These are phyloP conservation scores for Antennarius maculatus DNA, from an alignment of 2,797 vertebrate species.

Conservation along the genomic window DNA sequence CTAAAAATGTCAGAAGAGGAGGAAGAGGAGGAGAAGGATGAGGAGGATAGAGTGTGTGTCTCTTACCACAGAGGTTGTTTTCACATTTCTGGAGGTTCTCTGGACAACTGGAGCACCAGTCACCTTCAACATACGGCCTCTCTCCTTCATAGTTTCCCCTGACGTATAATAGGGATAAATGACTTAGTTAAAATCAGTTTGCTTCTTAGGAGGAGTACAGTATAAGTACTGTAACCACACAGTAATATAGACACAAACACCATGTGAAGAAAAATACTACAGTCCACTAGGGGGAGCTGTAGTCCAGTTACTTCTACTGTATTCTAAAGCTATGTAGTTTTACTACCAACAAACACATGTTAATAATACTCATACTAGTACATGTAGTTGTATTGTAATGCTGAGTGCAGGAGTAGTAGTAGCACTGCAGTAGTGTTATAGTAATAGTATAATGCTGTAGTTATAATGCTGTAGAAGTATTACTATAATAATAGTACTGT, in stretches of 20 bases:
- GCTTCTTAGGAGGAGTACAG: too few relatives aligned
- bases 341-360: neutral
- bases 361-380: neutral
- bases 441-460: too few relatives aligned
- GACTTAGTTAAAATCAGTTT: neutral
- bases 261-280: neutral
- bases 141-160: constrained; percentile 70
- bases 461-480: too few relatives aligned
- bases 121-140: constrained; percentile 67
- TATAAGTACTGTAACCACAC: too few relatives aligned
- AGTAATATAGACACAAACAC: too few relatives aligned
- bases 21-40: neutral
- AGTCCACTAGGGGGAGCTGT: constrained; percentile 30
- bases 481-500: too few relatives aligned
- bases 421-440: too few relatives aligned
- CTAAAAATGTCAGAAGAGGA: too few relatives aligned
- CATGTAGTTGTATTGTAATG: neutral
- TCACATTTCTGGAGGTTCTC: constrained; percentile 64
- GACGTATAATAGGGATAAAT: neutral
- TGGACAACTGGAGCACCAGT: constrained; percentile 71
- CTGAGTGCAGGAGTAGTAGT: too few relatives aligned
- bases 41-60: too few relatives aligned
- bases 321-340: too few relatives aligned
- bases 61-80: constrained; percentile 75
- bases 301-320: neutral